Conservation (phyloP, 35 echinoderm and acorn worm species). For the Nesometra sesokonis region DNA sequence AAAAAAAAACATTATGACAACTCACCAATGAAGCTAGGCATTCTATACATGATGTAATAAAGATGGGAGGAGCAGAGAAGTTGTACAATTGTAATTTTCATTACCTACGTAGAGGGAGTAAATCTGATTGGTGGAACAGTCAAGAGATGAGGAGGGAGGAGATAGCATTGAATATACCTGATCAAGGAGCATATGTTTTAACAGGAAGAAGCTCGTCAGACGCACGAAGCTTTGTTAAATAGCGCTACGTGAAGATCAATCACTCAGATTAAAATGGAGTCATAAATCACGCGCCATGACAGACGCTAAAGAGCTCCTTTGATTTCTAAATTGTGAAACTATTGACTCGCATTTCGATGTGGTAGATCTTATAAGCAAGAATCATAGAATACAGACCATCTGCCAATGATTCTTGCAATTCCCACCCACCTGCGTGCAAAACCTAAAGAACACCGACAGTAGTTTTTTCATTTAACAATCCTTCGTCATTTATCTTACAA, state of each 20-base stretch:
- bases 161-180: not conserved
- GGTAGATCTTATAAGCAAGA: not conserved
- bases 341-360: not conserved
- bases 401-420: not conserved
- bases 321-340: conserved; percentile 1
- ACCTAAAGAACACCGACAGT: not conserved
- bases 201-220: not conserved
- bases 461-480: not conserved
- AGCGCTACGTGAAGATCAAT: not conserved
- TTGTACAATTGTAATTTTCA: not conserved
- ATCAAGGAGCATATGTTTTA: not conserved
- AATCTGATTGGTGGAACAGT: not conserved
- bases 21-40: too few relatives aligned
- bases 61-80: too few relatives aligned
- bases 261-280: not conserved
- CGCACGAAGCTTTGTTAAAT: not conserved
- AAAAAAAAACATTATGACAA: too few relatives aligned
- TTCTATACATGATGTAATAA: too few relatives aligned
- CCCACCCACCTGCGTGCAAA: not conserved
- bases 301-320: not conserved
- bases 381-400: not conserved
- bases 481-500: not conserved
- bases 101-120: not conserved
- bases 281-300: not conserved
- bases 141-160: not conserved